These are phyloP conservation scores for Heliconius aoede DNA, from an alignment of 2,888 invertebrate species.

Conservation along the genomic window DNA sequence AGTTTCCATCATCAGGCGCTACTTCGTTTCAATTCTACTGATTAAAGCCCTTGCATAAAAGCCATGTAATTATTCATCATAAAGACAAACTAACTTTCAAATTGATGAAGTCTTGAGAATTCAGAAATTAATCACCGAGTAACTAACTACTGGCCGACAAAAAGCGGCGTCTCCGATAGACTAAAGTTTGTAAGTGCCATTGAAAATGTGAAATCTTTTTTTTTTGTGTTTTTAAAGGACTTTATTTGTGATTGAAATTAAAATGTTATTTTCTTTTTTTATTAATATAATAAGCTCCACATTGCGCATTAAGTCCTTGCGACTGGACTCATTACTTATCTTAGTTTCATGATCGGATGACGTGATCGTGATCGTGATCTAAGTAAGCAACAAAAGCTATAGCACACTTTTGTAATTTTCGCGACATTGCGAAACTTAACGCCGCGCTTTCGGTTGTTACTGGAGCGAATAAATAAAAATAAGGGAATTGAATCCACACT, in stretches of 20 bases:
- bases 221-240: not conserved
- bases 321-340: no score
- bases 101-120: slow-evolving; percentile 39
- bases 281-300: no score
- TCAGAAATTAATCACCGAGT: slow-evolving; percentile 43
- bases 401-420: not conserved
- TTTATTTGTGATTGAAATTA: slow-evolving; percentile 7
- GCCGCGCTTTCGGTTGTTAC: no score
- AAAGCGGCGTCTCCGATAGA: slow-evolving; percentile 36
- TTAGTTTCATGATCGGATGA: no score
- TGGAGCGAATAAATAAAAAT: no score
- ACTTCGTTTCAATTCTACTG: slow-evolving; percentile 29
- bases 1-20: slow-evolving; percentile 18
- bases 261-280: not conserved
- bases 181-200: slow-evolving; percentile 36
- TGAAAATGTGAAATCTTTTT: slow-evolving; percentile 17
- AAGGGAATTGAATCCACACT: no score
- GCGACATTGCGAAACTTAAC: no score
- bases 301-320: no score
- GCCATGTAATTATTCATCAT: slow-evolving; percentile 37
- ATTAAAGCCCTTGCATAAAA: slow-evolving; percentile 31
- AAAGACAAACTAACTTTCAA: slow-evolving; percentile 40
- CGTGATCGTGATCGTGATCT: not conserved
- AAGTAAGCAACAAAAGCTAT: not conserved
- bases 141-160: slow-evolving; percentile 46